Conservation (phyloP, 2,113 vertebrate genomes). For the Myotis davidii region DNA sequence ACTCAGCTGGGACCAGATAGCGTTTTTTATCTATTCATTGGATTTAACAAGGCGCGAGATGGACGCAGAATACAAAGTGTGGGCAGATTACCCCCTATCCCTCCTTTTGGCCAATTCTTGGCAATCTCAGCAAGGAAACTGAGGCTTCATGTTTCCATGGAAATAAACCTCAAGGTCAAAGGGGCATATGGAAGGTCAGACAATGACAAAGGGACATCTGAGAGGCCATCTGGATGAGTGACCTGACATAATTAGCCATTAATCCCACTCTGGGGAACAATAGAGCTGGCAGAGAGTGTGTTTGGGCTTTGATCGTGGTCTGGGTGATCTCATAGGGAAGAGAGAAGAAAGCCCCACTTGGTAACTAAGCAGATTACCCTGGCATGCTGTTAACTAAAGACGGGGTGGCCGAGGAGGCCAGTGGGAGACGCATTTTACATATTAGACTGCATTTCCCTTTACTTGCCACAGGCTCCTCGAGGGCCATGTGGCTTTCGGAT, state of each 20-base stretch:
- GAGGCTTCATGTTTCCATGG: constrained; percentile 94
- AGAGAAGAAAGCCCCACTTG: constrained; percentile 87
- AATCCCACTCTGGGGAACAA: constrained; percentile 96
- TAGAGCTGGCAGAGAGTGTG: constrained; percentile 90
- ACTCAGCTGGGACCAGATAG: constrained; percentile 92
- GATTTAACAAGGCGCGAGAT: constrained; percentile 98
- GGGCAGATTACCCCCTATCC: constrained; percentile 88
- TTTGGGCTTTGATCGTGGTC: constrained; percentile 92
- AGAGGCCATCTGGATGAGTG: constrained; percentile 99
- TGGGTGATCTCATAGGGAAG: constrained; percentile 90
- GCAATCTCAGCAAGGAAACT: constrained; percentile 89
- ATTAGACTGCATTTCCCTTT: constrained; percentile 84
- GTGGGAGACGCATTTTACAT: constrained; percentile 88
- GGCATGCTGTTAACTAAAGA: constrained; percentile 93
- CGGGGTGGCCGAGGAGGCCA: constrained; percentile 86
- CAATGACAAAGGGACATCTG: constrained; percentile 95
- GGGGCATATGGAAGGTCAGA: constrained; percentile 95
- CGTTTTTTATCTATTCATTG: constrained; percentile 97
- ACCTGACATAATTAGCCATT: constrained; percentile 99
- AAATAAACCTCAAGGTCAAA: constrained; percentile 95
- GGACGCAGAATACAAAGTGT: constrained; percentile 95
- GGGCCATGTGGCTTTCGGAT: constrained; percentile 89
- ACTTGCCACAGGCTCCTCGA: constrained; percentile 82
- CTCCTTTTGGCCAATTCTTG: constrained; percentile 88
- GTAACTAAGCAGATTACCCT: constrained; percentile 96